Percentiles rank a stretch among this genome's conserved stretches.
These are phyloP conservation scores for Pristionchus pacificus DNA, from an alignment of 1,140 invertebrate genomes.

Conservation along the genomic window DNA sequence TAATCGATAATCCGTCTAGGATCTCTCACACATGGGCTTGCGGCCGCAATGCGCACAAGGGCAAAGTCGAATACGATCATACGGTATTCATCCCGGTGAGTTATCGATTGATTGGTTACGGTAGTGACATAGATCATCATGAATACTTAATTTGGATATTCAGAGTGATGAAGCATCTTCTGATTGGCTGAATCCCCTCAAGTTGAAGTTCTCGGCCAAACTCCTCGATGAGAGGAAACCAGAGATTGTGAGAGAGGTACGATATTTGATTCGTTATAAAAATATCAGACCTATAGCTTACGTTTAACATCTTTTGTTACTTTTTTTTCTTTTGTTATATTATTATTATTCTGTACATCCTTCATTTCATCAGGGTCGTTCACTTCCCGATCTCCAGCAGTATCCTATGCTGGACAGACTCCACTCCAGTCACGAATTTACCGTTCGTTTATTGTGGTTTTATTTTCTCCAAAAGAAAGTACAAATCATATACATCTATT, in stretches of 20 bases:
- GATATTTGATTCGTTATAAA: neutral
- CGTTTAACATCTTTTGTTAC: no score
- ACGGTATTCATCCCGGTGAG: slow-evolving; percentile 31
- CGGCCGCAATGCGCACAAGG: slow-evolving; percentile 27
- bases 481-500: no score
- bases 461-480: no score
- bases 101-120: slow-evolving; percentile 36
- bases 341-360: no score
- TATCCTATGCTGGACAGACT: slow-evolving; percentile 26
- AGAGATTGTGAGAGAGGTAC: slow-evolving; percentile 13
- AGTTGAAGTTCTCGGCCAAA: slow-evolving; percentile 48
- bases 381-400: slow-evolving; percentile 22
- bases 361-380: neutral
- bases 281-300: no score
- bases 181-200: slow-evolving; percentile 53
- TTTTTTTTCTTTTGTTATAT: no score
- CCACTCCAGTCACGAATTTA: slow-evolving; percentile 25
- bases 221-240: slow-evolving; percentile 19
- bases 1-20: neutral
- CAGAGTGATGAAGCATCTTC: slow-evolving; percentile 24
- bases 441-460: slow-evolving; percentile 11
- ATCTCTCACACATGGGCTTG: slow-evolving; percentile 15
- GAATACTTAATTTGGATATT: slow-evolving; percentile 20
- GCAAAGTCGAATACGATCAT: slow-evolving; percentile 36
- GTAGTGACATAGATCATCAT: slow-evolving; percentile 16